Base-by-base conservation (phyloP, 2,113 vertebrate genomes). In the Neoarius graeffei region DNA sequence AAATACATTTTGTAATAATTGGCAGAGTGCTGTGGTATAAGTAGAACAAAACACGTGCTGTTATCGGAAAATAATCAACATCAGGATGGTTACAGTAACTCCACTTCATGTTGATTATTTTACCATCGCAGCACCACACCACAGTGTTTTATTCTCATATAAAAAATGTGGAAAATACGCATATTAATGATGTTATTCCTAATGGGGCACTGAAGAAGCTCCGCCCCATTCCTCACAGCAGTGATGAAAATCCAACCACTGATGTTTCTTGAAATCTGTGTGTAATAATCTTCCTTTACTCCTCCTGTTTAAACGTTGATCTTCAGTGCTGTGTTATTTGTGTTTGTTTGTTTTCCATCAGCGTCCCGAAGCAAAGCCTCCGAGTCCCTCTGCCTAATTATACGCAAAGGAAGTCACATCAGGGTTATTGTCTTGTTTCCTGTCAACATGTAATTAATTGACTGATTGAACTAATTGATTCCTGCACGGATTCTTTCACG, bases 401-500 rank as follows among this genome's bases (percentile, higher is more conserved):
- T 25, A 88, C 83, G 74, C 66, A 71, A 42, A 86, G 81, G 64
- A 81, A 30, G 79, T 59, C 56, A 11, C 79, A 60, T 60, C 79
- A 59, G 81, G n/a, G 27, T 79, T n/a, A 66, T 67, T 84, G 86
- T 71, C 85, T 86, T 79, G 88, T 60, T 88, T 50, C 86, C 81
- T 81, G 85, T 86, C 87, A 88, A 87, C 73, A 83, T 56, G 69
- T 85, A 86, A 90, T 84, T 84, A 86, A 90, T 84, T 84, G 87
- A 88, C 89, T 88, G 85, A 88, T 86, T 84, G 64, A 87, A 83
- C 81, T 88, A 85, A 90, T 86, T 90, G 85, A 88, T 76, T 90
- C 74, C 59, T 84, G 52, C 74, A 73, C 83, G 81, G 82, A 66
- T 81, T 57, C 66, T 88, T 71, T 82, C 48, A 67, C 84, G 5